These are phyloP conservation scores for Marmota flaviventris DNA, from an alignment of 2,113 vertebrate species.

Conservation along the genomic window DNA sequence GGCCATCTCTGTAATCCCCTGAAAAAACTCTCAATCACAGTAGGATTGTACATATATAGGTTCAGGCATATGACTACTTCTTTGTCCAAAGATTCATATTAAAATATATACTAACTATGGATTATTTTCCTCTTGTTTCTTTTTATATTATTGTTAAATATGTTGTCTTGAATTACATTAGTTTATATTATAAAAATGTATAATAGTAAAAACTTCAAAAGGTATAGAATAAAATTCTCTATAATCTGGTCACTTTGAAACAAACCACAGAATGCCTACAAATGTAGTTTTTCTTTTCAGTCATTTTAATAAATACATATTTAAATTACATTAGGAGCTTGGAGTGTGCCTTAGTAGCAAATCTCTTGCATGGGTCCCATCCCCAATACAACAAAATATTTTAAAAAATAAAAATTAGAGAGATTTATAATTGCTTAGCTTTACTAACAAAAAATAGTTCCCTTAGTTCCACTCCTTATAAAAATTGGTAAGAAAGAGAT, in stretches of 20 bases:
- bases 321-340: background rate
- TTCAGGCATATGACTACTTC: background rate
- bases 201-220: background rate
- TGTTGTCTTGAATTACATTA: constrained; percentile 4
- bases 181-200: background rate
- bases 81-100: background rate
- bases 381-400: background rate
- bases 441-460: background rate
- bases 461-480: background rate
- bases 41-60: background rate
- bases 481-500: background rate
- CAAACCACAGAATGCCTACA: background rate
- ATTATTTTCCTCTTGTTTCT: background rate
- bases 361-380: background rate
- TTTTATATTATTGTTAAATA: constrained; percentile 19
- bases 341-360: background rate
- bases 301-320: background rate
- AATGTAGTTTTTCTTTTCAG: background rate
- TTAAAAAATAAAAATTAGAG: background rate
- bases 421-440: background rate
- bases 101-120: background rate
- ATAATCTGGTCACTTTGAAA: background rate
- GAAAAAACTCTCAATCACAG: background rate
- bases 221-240: background rate
- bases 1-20: no score